These are phyloP conservation scores for Drosophila cracens DNA, from an alignment of 2,888 invertebrate genomes.

Conservation along the genomic window DNA sequence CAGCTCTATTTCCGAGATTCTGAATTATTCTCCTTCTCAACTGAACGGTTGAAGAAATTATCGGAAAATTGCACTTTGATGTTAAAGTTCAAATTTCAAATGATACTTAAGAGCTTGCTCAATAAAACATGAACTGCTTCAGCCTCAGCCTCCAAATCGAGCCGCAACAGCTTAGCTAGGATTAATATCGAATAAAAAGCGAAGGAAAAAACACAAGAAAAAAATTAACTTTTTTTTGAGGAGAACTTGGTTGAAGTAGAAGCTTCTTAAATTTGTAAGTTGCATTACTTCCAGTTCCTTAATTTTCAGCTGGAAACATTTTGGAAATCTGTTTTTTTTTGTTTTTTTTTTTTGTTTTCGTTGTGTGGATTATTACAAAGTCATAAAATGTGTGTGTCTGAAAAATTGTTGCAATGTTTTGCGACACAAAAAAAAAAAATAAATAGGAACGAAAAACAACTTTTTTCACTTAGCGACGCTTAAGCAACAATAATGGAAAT, in stretches of 20 bases:
- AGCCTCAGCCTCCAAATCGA: background rate
- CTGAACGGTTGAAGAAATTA: background rate
- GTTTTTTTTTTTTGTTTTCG: background rate
- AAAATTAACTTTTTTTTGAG: background rate
- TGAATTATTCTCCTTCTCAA: too few species aligned
- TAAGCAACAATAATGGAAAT: constrained; percentile 53
- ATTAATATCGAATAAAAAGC: background rate
- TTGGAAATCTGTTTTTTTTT: background rate
- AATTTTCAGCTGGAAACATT: background rate
- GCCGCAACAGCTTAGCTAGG: background rate
- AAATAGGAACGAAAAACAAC: constrained; percentile 30
- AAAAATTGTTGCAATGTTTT: constrained; percentile 36
- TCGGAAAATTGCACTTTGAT: background rate
- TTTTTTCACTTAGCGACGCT: constrained; percentile 65
- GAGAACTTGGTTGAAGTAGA: background rate
- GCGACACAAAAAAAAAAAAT: constrained; percentile 1
- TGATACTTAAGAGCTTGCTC: background rate
- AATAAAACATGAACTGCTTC: background rate
- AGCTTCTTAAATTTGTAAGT: background rate
- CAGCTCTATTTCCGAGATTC: background rate
- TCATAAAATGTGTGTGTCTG: constrained; percentile 1
- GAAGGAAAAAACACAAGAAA: background rate
- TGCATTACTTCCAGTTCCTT: constrained; percentile 1
- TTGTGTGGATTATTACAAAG: constrained; percentile 2
- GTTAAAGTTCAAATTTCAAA: background rate